Percentiles rank a stretch among this genome's conserved stretches.
These are phyloP conservation scores for Tangara arthus DNA, from an alignment of 2,797 vertebrate species.

Conservation along the genomic window DNA sequence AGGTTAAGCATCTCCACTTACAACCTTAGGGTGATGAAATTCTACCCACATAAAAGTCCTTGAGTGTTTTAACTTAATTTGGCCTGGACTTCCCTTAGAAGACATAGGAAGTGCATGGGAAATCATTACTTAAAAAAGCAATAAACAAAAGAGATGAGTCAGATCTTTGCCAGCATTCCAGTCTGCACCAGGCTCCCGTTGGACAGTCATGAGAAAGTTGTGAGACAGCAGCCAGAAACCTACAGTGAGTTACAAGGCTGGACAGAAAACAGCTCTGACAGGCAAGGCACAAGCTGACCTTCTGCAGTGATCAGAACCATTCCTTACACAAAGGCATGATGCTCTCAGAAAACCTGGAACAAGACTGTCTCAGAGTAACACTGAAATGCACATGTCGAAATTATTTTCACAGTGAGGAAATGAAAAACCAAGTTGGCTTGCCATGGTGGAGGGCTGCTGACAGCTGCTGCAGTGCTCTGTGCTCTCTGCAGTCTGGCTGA, in stretches of 20 bases:
- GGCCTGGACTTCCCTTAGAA: not conserved
- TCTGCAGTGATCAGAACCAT: not conserved
- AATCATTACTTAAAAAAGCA: not conserved
- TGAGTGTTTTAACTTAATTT: not conserved
- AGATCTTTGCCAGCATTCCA: not conserved
- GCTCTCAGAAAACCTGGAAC: not conserved
- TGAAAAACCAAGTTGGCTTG: not conserved
- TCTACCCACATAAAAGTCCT: not conserved
- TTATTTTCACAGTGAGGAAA: not conserved
- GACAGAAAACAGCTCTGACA: not conserved
- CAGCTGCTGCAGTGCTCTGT: fast-evolving
- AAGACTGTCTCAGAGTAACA: not conserved
- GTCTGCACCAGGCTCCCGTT: not conserved
- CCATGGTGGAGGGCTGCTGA: not conserved
- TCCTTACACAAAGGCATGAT: not conserved
- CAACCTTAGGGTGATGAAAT: not conserved
- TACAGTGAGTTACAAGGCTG: not conserved
- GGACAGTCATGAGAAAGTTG: not conserved
- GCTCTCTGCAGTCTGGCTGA: not conserved
- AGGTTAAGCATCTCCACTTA: not conserved
- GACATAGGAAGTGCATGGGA: not conserved
- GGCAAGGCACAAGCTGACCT: not conserved
- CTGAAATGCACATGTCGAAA: not conserved
- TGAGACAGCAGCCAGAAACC: not conserved
- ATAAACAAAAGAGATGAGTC: not conserved